Evolutionary conservation across 2,113 vertebrate genomes (phyloP), one percentile per base, ranked within the genome.

Genomic region (Cyanoramphus novaezelandiae): DNA sequence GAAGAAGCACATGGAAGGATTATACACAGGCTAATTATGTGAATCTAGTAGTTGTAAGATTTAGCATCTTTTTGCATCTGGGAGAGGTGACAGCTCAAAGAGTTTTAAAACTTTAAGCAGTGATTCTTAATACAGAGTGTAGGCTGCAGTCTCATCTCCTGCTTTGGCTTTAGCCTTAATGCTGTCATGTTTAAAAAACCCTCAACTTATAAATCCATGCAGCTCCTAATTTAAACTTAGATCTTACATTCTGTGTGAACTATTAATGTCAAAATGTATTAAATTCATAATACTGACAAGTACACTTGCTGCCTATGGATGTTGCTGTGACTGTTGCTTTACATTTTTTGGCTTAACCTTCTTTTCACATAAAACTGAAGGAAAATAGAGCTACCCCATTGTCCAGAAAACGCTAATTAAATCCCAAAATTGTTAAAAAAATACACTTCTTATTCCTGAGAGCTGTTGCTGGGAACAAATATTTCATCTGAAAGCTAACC

Each of bases 271-370:
- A 86, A 83, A 75, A 88, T 60, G 27, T 47, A 88, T 90, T 96
- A 94, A 47, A 55, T 71, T 93, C 62, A 39, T 71, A 90, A 96
- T 59, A 88, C 41, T 88, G 85, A 93, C 72, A 92, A 90, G 79
- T 78, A 90, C 83, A 86, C 55, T 96, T 83, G 21, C 67, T 90
- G 93, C 75, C 82, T 84, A 77, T 86, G 76, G 72, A 96, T 88
- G 39, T 88, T 88, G 86, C 76, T 68, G 11, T 53, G 50, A 86
- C 43, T 80, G 47, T 17, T 71, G 69, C 82, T 93, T 83, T 86
- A 60, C 21, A 24, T 52, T 78, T 80, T 93, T 81, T 92, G 67
- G 88, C 82, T 88, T 93, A 91, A 95, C 72, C 44, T 24, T 82
- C 88, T 96, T 93, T 77, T 78, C 60, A 64, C 27, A 33, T 1